phyloP scores from a whole-genome alignment of 23 tunicate genomes.

The Diplosoma virens region DNA sequence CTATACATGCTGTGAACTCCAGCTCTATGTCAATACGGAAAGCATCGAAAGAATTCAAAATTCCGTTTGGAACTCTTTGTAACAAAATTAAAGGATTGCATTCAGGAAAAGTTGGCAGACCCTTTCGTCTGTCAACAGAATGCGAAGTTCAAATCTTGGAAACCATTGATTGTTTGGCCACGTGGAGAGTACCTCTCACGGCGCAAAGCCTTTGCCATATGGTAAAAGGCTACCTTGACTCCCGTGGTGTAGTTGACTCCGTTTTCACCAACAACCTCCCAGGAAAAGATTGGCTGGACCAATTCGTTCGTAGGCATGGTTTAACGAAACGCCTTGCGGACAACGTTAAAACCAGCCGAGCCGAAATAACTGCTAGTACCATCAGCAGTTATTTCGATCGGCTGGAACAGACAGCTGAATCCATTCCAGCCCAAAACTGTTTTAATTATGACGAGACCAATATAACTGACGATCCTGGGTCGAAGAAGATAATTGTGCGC shows the following conservation, averaged over 20 bases:
- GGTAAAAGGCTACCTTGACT: neutral
- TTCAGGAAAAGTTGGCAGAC: slow-evolving; percentile 27
- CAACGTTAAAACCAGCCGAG: neutral
- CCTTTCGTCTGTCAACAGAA: slow-evolving; percentile 11
- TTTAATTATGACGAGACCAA: slow-evolving; percentile 26
- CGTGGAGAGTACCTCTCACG: slow-evolving; percentile 13
- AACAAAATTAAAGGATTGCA: neutral
- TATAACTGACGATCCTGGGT: neutral
- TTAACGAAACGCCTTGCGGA: slow-evolving; percentile 14
- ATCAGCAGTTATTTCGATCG: slow-evolving; percentile 17
- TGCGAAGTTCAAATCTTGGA: slow-evolving; percentile 5
- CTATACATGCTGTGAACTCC: neutral
- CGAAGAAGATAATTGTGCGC: slow-evolving; percentile 18
- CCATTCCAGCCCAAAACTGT: slow-evolving; percentile 18
- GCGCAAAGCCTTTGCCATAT: neutral
- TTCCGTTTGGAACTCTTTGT: slow-evolving; percentile 17
- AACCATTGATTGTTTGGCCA: neutral
- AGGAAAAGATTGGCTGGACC: neutral
- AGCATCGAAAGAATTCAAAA: slow-evolving; percentile 9
- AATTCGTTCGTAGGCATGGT: neutral
- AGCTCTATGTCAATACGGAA: neutral
- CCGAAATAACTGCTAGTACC: slow-evolving; percentile 7
- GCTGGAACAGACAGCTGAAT: neutral
- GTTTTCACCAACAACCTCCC: slow-evolving; percentile 16
- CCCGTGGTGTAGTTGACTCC: neutral